These are phyloP conservation scores for Danio choprae DNA, from an alignment of 2,797 vertebrate genomes.

Conservation along the genomic window DNA sequence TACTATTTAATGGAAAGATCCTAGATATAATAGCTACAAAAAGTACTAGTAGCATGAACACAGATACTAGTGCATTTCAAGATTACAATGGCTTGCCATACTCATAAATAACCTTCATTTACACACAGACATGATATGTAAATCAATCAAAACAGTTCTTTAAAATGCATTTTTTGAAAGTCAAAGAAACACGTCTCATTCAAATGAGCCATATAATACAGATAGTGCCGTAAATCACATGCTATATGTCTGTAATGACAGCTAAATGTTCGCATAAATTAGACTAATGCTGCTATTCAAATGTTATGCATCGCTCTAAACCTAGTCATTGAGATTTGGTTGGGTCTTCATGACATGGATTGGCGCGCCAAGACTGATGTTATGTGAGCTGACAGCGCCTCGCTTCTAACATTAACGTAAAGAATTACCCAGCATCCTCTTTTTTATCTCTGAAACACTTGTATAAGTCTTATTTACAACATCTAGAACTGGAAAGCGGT, in stretches of 20 bases:
- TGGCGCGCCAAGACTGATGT: background rate
- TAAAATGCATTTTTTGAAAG: background rate
- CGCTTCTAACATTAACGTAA: slow-evolving; percentile 6
- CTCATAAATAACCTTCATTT: background rate
- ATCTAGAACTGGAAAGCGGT: background rate
- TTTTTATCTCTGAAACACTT: slow-evolving; percentile 1
- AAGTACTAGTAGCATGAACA: too few relatives aligned
- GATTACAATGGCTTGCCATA: too few relatives aligned
- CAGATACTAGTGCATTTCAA: too few relatives aligned
- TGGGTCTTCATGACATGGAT: slow-evolving; percentile 1
- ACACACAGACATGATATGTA: background rate
- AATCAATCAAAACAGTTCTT: background rate
- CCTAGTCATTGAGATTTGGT: background rate
- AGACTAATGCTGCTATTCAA: background rate
- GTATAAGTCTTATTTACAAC: background rate
- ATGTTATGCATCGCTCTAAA: background rate
- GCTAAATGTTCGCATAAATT: background rate
- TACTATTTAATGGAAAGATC: too few relatives aligned
- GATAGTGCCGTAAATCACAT: background rate
- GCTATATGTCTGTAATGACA: background rate
- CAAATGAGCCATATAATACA: background rate
- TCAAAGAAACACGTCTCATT: background rate
- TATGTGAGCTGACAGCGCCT: background rate
- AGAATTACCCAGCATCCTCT: background rate
- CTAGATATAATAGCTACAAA: too few relatives aligned